Conservation (phyloP, 2,888 invertebrate genomes). For the Polia nebulosa region DNA sequence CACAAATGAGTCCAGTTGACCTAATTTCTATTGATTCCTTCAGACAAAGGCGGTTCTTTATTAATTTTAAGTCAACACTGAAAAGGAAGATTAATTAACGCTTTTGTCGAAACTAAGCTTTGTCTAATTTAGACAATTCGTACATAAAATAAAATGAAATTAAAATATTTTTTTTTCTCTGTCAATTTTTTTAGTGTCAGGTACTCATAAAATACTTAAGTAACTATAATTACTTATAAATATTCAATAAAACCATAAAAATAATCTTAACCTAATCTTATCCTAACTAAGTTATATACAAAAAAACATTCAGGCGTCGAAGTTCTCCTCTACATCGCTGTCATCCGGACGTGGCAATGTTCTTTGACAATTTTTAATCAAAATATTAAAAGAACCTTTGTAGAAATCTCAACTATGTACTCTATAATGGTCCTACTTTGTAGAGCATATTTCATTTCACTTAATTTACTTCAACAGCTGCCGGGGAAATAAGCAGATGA, state of each 20-base stretch:
- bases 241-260: too few relatives aligned
- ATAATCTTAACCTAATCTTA: too few relatives aligned
- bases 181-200: too few relatives aligned
- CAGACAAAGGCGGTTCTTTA: constrained; percentile 29
- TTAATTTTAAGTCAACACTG: constrained; percentile 20
- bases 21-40: constrained; percentile 30
- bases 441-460: constrained; percentile 25
- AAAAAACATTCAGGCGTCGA: too few relatives aligned
- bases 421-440: neutral
- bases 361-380: too few relatives aligned
- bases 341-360: too few relatives aligned
- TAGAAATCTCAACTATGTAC: constrained; percentile 16
- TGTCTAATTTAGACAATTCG: neutral
- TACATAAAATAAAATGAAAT: neutral
- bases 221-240: too few relatives aligned
- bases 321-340: too few relatives aligned
- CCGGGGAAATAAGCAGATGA: constrained; percentile 41
- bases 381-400: neutral
- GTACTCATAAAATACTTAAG: too few relatives aligned
- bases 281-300: too few relatives aligned
- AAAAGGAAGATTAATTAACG: constrained; percentile 33
- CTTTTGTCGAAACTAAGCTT: constrained; percentile 27
- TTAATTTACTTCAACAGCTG: constrained; percentile 45
- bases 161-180: too few relatives aligned
- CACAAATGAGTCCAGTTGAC: constrained; percentile 16